Evolutionary conservation across 2,888 invertebrate species (phyloP).

Genomic region (Alloplasta piceator): DNA sequence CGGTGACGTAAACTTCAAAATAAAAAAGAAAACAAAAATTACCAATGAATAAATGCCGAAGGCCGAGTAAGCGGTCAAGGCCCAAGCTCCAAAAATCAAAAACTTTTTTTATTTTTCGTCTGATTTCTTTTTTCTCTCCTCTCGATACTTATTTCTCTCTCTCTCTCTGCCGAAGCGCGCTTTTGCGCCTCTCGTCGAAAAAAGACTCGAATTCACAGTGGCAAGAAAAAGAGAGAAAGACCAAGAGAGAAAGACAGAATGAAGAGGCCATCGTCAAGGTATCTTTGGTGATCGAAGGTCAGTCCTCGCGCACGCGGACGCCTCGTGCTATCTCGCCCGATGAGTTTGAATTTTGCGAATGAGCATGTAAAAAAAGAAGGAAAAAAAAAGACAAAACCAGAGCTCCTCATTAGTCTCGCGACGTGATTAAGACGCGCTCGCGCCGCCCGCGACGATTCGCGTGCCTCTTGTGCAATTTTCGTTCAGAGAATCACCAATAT

Average conservation of each 20-base stretch:
- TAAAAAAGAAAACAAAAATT: slow-evolving; percentile 22
- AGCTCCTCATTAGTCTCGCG: slow-evolving; percentile 31
- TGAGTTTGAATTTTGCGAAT: slow-evolving; percentile 23
- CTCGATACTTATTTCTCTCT: slow-evolving; percentile 1
- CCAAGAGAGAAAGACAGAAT: slow-evolving; percentile 21
- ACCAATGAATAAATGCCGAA: slow-evolving; percentile 36
- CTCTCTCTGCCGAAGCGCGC: not conserved
- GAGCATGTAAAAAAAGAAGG: not conserved
- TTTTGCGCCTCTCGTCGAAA: slow-evolving; percentile 16
- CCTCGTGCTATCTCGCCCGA: slow-evolving; percentile 21
- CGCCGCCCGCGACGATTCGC: not conserved
- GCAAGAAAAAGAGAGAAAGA: not conserved
- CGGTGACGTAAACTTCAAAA: slow-evolving; percentile 13
- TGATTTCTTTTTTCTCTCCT: not conserved
- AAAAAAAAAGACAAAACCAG: not conserved
- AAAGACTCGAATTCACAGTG: not conserved
- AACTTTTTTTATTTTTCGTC: not conserved
- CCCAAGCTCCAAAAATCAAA: slow-evolving; percentile 26
- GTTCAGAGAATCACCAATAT: not conserved
- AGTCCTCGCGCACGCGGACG: slow-evolving; percentile 45
- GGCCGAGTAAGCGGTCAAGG: slow-evolving; percentile 60
- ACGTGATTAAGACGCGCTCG: slow-evolving; percentile 28
- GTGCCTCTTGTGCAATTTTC: slow-evolving; percentile 1
- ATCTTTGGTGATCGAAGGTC: slow-evolving; percentile 63
- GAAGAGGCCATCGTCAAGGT: slow-evolving; percentile 47